Evolutionary conservation across 2,888 invertebrate genomes (phyloP).

Genomic region (Trachelus stipa): DNA sequence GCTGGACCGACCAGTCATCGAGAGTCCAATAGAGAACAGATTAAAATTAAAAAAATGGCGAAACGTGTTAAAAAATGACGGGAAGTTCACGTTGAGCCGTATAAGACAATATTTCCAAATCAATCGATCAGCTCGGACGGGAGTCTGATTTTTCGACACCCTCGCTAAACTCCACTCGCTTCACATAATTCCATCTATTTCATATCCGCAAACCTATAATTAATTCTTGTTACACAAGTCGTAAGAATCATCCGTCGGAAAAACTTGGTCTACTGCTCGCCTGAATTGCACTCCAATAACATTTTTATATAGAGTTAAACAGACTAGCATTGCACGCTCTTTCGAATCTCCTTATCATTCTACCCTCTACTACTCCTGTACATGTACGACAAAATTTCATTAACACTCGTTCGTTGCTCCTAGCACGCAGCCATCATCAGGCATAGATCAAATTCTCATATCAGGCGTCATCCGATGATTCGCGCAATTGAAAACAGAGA

Average conservation of each 20-base stretch:
- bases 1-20: too few relatives aligned
- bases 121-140: too few relatives aligned
- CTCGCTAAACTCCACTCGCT: too few relatives aligned
- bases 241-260: slow-evolving; percentile 1
- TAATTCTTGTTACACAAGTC: background rate
- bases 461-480: too few relatives aligned
- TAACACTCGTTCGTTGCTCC: slow-evolving; percentile 21
- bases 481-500: background rate
- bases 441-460: background rate
- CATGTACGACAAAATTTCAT: slow-evolving; percentile 23
- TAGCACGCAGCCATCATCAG: slow-evolving; percentile 21
- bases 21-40: too few relatives aligned
- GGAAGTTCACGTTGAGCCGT: background rate
- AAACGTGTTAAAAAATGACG: background rate
- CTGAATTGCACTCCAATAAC: slow-evolving; percentile 28
- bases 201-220: too few relatives aligned
- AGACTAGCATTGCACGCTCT: slow-evolving; percentile 42
- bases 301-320: slow-evolving; percentile 29
- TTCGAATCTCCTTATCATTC: slow-evolving; percentile 8
- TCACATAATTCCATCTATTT: too few relatives aligned
- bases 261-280: slow-evolving; percentile 21
- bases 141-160: too few relatives aligned
- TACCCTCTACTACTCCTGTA: slow-evolving; percentile 19
- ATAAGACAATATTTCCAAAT: too few relatives aligned
- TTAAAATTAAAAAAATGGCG: background rate